Conservation (phyloP, 2,797 vertebrate species). For the Fratercula arctica region DNA sequence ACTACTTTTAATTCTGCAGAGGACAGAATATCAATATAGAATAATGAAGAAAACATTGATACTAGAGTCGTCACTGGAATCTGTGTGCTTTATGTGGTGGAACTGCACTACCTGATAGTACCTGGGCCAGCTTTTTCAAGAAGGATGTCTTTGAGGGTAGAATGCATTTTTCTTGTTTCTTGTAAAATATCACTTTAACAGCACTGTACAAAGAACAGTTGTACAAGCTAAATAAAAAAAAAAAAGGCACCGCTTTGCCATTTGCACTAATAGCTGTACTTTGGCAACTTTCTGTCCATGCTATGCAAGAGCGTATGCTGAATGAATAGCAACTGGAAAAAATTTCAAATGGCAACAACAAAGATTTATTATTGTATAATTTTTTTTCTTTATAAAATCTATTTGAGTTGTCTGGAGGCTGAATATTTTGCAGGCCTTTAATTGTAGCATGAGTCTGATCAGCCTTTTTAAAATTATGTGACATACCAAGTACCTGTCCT, state of each 20-base stretch:
- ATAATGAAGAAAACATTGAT: background rate
- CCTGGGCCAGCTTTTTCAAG: background rate
- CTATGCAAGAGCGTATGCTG: background rate
- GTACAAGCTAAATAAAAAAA: background rate
- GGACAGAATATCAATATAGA: background rate
- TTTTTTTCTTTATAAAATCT: background rate
- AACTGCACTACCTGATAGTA: background rate
- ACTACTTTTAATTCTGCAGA: constrained; percentile 1
- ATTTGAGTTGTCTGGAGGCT: background rate
- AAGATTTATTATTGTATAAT: background rate
- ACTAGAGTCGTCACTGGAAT: background rate
- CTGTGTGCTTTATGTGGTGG: background rate
- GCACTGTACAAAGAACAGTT: background rate
- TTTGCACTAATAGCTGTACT: background rate
- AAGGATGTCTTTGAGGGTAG: background rate
- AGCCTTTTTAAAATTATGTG: background rate
- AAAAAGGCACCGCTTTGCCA: background rate
- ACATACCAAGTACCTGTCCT: background rate
- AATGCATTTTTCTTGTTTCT: background rate
- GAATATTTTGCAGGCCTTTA: background rate
- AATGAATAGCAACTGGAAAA: background rate
- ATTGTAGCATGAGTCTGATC: background rate
- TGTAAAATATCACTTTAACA: background rate
- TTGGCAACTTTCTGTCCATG: background rate
- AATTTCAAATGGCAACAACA: background rate